Evolutionary conservation across 2,113 vertebrate genomes (phyloP).

Genomic region (Hippocampus abdominalis): DNA sequence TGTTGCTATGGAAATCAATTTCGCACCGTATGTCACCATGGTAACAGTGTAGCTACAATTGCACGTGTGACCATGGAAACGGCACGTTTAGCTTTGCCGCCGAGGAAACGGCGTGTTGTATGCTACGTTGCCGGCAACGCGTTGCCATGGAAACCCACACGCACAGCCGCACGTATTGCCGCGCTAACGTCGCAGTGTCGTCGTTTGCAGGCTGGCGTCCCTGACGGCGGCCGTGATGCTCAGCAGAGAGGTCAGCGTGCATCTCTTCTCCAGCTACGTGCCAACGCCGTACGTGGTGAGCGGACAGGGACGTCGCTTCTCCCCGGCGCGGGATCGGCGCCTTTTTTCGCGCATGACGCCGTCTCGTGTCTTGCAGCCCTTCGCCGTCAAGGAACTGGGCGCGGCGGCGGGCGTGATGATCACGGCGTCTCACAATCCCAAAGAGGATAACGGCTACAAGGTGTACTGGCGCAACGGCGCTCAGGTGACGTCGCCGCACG

Average conservation of each 20-base stretch:
- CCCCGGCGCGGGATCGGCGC: background rate
- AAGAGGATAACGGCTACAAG: constrained; percentile 98
- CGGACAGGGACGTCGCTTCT: background rate
- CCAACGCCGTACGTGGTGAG: constrained; percentile 97
- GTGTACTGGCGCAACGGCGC: constrained; percentile 94
- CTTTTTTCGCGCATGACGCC: background rate
- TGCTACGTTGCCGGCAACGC: background rate
- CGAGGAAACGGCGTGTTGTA: background rate
- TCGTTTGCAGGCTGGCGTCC: constrained; percentile 78
- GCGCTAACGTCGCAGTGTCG: background rate
- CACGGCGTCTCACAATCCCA: constrained; percentile 92
- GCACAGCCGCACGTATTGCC: background rate
- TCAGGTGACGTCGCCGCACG: constrained; percentile 87
- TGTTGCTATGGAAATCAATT: background rate
- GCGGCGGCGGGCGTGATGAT: constrained; percentile 93
- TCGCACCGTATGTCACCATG: background rate
- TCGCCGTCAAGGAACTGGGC: constrained; percentile 81
- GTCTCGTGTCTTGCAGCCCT: constrained; percentile 75
- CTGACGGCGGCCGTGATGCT: constrained; percentile 88
- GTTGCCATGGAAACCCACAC: background rate
- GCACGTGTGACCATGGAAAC: background rate
- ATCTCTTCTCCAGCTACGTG: constrained; percentile 88
- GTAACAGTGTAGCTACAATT: background rate
- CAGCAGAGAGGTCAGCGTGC: constrained; percentile 80
- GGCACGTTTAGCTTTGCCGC: background rate